Evolutionary conservation across 2,888 invertebrate genomes (phyloP), one percentile per base, ranked within the genome.

Genomic region (Plebejus melissa): DNA sequence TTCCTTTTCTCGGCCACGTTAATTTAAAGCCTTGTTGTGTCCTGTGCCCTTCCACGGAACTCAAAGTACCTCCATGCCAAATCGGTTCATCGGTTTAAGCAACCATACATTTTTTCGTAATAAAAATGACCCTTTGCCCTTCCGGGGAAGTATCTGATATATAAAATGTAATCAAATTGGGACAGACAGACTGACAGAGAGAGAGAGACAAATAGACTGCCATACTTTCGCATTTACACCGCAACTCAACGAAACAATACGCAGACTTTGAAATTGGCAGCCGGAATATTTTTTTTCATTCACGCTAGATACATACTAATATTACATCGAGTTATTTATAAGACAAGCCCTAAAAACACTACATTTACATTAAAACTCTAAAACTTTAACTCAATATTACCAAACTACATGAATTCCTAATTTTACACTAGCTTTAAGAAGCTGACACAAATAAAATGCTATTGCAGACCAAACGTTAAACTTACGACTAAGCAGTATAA

Each of bases 401-500:
- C 11, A 58, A 9, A 58, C 22, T 58, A 58, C 58, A 22, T 3
- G 11, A 65, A 65, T 65, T 65, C 28, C 60, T 65, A 65, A 65
- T 32, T 58, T 58, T 58, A 60, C 13, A 65, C 65, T 32, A 7
- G 65, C 13, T 65, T 32, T 13, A 32, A 65, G 13, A 65, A 65
- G 32, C 60, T 65, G 60, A 9, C 28, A 65, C 32, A 65, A 60
- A 7, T 28, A 36, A 65, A 32, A 65, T 65, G 65, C 65, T 65
- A 65, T 22, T 65, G 60, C 60, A 65, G 65, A 65, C 65, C 65
- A 65, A 65, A 65, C 13, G 65, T 65, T 65, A 65, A 32, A 5
- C 65, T 36, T 65, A 65, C 36, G 16, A 36, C 65, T 65, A 65
- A 32, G 13, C 65, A 65, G 65, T 65, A 65, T 65, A 65, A 65